Evolutionary conservation across 1,140 invertebrate genomes (phyloP), one percentile per base, ranked within the genome.

Genomic region (Nebria ingens): DNA sequence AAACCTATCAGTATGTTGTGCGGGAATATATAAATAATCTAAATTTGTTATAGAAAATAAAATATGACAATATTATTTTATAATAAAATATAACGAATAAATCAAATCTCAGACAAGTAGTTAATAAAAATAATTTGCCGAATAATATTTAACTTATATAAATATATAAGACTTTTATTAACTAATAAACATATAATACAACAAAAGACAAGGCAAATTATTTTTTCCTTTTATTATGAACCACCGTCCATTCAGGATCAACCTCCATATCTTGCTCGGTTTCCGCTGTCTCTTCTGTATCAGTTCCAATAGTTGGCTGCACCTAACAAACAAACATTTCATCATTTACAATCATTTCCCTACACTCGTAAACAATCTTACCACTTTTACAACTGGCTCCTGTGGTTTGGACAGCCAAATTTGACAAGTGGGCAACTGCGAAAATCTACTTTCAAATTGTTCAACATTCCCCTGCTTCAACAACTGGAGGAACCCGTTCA

Each of bases 241-340:
- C 79, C 34, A 77, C 73, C 19, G 76, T 80, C 80, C 79, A 81
- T 57, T 79, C 79, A 1, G 69, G 67, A 62, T 81, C 78, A 29
- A 79, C 74, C 34, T 78, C 73, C 45, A 68, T 70, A 13, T 65
- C 59, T 42, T 68, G 55, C 56, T 19, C 38, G 21, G 55, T 55
- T 45, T 55, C 56, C 53, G 53, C 21, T 29, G 11, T 53, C 12
- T 71, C 73, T 58, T 73, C 75, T 54, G 72, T 73, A 2, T 66
- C 69, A 1, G 73, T 73, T 49, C 77, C 74, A 2, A 61, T 58
- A 13, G 62, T 67, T 52, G 53, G 45, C 21, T 59, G 56, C 25
- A 59, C 57, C 53, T 58, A 60, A 52, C 58, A 54, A 15, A 42
- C 51, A 51, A 23, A 55, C 17, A 2, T 34, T 52, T 20, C 2